Evolutionary conservation across 2,888 invertebrate species (phyloP).

Genomic region (Yponomeuta evonymella): DNA sequence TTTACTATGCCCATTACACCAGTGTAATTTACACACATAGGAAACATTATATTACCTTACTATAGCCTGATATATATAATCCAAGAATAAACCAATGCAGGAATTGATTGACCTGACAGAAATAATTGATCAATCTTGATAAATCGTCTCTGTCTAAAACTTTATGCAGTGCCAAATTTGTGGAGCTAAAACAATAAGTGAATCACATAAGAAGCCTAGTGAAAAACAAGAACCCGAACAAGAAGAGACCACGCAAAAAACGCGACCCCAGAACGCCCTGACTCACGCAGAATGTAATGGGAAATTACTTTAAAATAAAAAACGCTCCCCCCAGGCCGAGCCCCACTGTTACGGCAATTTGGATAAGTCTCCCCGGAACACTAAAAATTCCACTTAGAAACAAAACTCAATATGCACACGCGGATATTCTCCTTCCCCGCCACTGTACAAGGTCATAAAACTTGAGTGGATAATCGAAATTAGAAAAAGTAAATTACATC

Average conservation of each 20-base stretch:
- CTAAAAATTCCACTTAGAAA: slow-evolving; percentile 64
- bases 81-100: too few relatives aligned
- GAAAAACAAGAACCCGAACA: slow-evolving; percentile 41
- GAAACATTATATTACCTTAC: too few relatives aligned
- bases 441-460: slow-evolving; percentile 22
- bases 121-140: too few relatives aligned
- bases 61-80: too few relatives aligned
- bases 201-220: slow-evolving; percentile 26
- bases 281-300: slow-evolving; percentile 68
- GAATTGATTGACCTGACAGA: too few relatives aligned
- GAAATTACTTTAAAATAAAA: slow-evolving; percentile 70
- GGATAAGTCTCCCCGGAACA: slow-evolving; percentile 61
- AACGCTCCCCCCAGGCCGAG: slow-evolving; percentile 33
- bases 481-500: slow-evolving; percentile 11
- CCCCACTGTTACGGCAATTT: slow-evolving; percentile 67
- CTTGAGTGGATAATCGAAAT: slow-evolving; percentile 17
- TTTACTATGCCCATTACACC: too few relatives aligned
- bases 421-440: slow-evolving; percentile 33
- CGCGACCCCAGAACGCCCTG: slow-evolving; percentile 53
- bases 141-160: too few relatives aligned
- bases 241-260: slow-evolving; percentile 33
- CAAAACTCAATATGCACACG: slow-evolving; percentile 57
- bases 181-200: slow-evolving; percentile 17
- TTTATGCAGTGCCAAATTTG: too few relatives aligned
- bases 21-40: too few relatives aligned